Evolutionary conservation across 2,113 vertebrate species (phyloP), one percentile per base, ranked within the genome.

Genomic region (Setophaga coronata): DNA sequence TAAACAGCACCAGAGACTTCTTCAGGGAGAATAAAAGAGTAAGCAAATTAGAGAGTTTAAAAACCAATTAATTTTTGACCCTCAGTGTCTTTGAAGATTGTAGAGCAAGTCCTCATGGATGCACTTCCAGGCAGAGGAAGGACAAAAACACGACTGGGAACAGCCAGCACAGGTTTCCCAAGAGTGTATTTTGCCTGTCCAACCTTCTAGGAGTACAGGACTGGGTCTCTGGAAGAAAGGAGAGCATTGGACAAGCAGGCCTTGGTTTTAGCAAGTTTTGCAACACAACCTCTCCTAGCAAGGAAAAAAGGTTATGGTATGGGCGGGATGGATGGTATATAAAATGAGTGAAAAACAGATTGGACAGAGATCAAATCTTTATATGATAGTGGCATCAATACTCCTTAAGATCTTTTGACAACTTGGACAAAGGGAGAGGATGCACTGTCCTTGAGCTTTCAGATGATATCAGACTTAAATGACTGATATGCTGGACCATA

Each of bases 91-190:
- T 53, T 36, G 19, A 88, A 88, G 20, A 65, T 65, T 77, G 65
- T 14, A 43, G 26, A 93, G 7, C 19, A 88, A 65, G 45, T 60
- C 24, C 17, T 79, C 18, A 18, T 7, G 36, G 66, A 94, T 6
- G 4, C 40, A 56, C 7, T 90, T 82, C 82, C 54, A 88, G 65
- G 23, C 16, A 89, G 21, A 82, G 58, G 28, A 90, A 72, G n/a
- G 20, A 76, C 21, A 67, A 89, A n/a, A 89, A 48, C 1, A 1
- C 0, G 0, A 64, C 0, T 60, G 24, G 28, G 14, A 88, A 53
- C 19, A 85, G 48, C 28, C 66, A 80, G 36, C 50, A 57, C 5
- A 48, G 7, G 40, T 50, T 84, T 78, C 47, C 56, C 25, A 84
- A 74, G 15, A 21, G 23, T 34, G 16, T 17, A 21, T 73, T 96